Evolutionary conservation across 2,797 vertebrate genomes (phyloP), one percentile per base, ranked within the genome.

Genomic region (Leuciscus waleckii): DNA sequence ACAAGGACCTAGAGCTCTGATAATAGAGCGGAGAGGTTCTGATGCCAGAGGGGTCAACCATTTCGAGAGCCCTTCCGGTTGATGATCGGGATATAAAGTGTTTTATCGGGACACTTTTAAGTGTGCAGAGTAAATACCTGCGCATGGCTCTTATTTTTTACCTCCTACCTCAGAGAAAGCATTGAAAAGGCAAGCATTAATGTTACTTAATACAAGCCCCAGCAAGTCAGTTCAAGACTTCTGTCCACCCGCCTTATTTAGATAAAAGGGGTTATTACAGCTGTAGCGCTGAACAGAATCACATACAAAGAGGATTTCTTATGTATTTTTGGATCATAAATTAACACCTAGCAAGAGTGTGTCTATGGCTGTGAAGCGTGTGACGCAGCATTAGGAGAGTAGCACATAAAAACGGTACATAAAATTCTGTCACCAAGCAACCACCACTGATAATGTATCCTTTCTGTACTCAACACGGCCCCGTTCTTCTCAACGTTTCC

Each of bases 111-210:
- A 29, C 70, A 82, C 37, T 83, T 46, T 63, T 61, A 74, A 67
- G 58, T 54, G 69, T 46, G 43, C 79, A 54, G 7, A 87, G 84
- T 77, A 84, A 84, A 86, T 78, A 82, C 54, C 79, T 29, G 2
- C 1, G 35, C 21, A 5, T 37, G 46, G 70, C 26, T 61, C n/a
- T 85, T 83, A 82, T 82, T 81, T 87, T 11, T 5, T 51, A 19
- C 70, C 43, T 80, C 37, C 32, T 51, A 39, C 76, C 4, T 43
- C 14, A 56, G 26, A 78, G 32, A 79, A 29, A 56, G 46, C 43
- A 77, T 17, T 35, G 63, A 54, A 79, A 78, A 74, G 58, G 6
- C 23, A 5, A 56, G 32, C 26, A 43, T 71, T 58, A 65, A 54
- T 58, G 8, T 14, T 63, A 49, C 43, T 65, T 65, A 58, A 79